These are phyloP conservation scores for Phymanthus crucifer DNA, from an alignment of 92 coral and sea anemone genomes.

Conservation along the genomic window DNA sequence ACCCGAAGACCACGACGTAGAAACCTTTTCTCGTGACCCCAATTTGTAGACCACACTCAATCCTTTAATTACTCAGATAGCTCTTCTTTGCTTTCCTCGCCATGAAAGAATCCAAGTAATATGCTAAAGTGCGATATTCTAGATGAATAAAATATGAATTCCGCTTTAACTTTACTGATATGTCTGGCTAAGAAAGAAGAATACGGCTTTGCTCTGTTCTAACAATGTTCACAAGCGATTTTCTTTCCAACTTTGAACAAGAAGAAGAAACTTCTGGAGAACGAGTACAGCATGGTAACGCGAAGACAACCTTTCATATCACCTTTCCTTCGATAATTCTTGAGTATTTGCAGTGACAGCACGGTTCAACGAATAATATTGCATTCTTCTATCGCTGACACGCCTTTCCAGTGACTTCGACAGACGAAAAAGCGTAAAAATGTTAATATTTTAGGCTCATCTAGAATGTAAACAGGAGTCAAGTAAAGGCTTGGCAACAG, in stretches of 20 bases:
- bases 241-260: not conserved
- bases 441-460: not conserved
- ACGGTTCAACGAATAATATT: not conserved
- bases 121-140: not conserved
- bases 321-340: not conserved
- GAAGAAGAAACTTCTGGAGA: slow-evolving; percentile 5
- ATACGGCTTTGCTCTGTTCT: not conserved
- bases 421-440: not conserved
- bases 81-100: not conserved
- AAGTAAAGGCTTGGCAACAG: slow-evolving; percentile 27
- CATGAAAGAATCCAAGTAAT: slow-evolving; percentile 1
- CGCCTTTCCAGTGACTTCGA: not conserved
- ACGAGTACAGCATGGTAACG: slow-evolving; percentile 18
- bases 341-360: slow-evolving; percentile 4
- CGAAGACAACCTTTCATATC: not conserved
- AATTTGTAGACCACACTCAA: slow-evolving; percentile 1
- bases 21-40: not conserved
- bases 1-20: not conserved
- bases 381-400: not conserved
- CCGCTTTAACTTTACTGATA: not conserved
- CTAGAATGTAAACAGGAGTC: slow-evolving; percentile 27
- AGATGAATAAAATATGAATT: not conserved
- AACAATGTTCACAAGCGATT: not conserved
- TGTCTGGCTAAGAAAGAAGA: not conserved
- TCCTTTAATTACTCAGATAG: not conserved